Conservation (phyloP, 2,888 invertebrate genomes). For the Drosophila melanosoma region DNA sequence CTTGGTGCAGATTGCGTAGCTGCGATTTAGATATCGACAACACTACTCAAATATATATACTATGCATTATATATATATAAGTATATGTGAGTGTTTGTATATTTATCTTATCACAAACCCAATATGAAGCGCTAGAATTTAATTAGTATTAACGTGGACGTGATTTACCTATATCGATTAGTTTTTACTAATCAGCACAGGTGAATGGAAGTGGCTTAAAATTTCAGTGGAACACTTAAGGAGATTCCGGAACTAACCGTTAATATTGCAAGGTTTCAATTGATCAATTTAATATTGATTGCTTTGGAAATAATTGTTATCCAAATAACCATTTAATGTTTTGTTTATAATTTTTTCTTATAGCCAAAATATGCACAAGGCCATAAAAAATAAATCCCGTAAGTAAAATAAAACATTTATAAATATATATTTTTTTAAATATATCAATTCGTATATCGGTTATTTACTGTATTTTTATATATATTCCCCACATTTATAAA, state of each 20-base stretch:
- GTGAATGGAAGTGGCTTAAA: conserved; percentile 50
- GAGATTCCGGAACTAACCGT: conserved; percentile 20
- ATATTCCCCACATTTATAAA: not conserved
- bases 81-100: not conserved
- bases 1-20: conserved; percentile 19
- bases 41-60: conserved; percentile 1
- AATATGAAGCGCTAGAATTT: conserved; percentile 47
- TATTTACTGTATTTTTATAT: not conserved
- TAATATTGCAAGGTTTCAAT: not conserved
- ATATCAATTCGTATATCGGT: not conserved
- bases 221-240: conserved; percentile 2
- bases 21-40: conserved; percentile 40
- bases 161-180: conserved; percentile 50
- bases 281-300: not conserved
- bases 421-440: not conserved
- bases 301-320: conserved; percentile 8
- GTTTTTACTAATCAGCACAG: conserved; percentile 57
- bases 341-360: conserved; percentile 25
- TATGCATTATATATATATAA: not conserved
- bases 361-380: conserved; percentile 69
- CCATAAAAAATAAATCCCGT: conserved; percentile 78
- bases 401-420: conserved; percentile 49
- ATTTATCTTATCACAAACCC: conserved; percentile 58
- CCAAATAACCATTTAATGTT: not conserved
- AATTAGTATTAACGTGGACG: conserved; percentile 66